A percentile compares a stretch with the other conserved stretches of the same genome.
Conservation (phyloP, 2,797 vertebrate species). For the Lithobates pipiens region DNA sequence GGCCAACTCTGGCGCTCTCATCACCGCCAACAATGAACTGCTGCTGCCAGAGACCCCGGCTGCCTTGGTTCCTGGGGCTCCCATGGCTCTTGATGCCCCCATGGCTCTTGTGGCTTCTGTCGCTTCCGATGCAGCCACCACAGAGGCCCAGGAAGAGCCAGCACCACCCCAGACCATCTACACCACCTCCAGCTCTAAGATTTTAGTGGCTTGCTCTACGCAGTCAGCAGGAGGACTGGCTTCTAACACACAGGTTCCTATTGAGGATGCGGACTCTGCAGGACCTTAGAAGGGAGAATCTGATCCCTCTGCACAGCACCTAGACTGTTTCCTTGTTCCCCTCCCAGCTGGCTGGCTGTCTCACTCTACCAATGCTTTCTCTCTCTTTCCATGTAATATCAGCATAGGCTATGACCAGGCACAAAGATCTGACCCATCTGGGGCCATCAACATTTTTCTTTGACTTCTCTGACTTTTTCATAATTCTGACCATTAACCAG, state of each 20-base stretch:
- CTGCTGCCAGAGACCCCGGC: conserved; percentile 74
- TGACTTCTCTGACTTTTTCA: conserved; percentile 6
- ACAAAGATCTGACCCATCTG: background rate
- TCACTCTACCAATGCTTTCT: conserved; percentile 44
- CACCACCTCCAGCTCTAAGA: conserved; percentile 76
- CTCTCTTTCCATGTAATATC: conserved; percentile 24
- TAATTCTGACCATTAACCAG: background rate
- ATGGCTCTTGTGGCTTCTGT: no score
- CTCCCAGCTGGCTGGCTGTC: conserved; percentile 58
- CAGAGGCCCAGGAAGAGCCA: conserved; percentile 79
- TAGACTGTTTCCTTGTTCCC: conserved; percentile 47
- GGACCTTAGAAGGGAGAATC: conserved; percentile 73
- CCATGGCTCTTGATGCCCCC: background rate
- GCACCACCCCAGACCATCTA: conserved; percentile 75
- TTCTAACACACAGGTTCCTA: conserved; percentile 82
- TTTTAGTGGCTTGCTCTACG: conserved; percentile 77
- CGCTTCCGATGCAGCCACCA: conserved; percentile 75
- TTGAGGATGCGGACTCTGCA: conserved; percentile 81
- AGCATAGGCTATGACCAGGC: conserved; percentile 38
- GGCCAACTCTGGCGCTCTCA: conserved; percentile 90
- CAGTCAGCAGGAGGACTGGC: conserved; percentile 81
- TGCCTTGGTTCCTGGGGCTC: conserved; percentile 20
- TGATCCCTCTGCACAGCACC: conserved; percentile 43
- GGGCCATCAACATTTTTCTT: conserved; percentile 16
- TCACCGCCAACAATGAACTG: conserved; percentile 82